Conservation (phyloP, 2,888 invertebrate species). For the Sarcophaga caerulescens region DNA sequence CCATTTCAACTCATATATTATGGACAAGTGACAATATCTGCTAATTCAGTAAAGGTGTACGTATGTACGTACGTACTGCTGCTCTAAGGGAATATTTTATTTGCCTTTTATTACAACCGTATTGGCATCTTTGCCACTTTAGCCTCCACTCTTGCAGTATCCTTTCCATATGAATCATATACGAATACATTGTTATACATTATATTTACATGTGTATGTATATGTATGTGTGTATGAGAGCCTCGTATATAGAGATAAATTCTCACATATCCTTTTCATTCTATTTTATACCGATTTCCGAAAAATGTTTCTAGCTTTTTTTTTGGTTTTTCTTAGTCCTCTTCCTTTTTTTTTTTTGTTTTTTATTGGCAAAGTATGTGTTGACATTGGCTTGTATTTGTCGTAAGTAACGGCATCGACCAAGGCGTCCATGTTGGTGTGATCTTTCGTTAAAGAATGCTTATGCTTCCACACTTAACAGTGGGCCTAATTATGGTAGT, state of each 20-base stretch:
- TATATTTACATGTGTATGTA: too few species aligned
- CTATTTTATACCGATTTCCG: conserved; percentile 15
- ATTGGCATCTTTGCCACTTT: background rate
- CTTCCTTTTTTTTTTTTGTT: background rate
- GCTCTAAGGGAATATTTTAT: conserved; percentile 31
- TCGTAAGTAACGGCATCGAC: conserved; percentile 78
- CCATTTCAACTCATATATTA: conserved; percentile 28
- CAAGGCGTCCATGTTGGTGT: conserved; percentile 71
- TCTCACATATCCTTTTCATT: conserved; percentile 47
- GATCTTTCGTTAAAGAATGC: conserved; percentile 57
- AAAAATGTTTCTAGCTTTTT: background rate
- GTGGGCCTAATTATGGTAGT: conserved; percentile 16
- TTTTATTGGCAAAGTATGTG: conserved; percentile 79
- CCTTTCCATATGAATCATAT: conserved; percentile 1
- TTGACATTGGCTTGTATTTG: conserved; percentile 80
- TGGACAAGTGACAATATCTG: conserved; percentile 29
- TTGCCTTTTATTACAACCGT: background rate
- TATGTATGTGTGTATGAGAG: too few species aligned
- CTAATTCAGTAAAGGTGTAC: conserved; percentile 24
- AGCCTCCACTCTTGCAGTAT: background rate
- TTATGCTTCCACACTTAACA: conserved; percentile 34
- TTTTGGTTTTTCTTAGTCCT: background rate
- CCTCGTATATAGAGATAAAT: background rate
- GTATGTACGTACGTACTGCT: background rate
- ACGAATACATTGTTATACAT: background rate